phyloP scores from a whole-genome alignment of 2,797 vertebrate genomes.

The Poecilia wingei region DNA sequence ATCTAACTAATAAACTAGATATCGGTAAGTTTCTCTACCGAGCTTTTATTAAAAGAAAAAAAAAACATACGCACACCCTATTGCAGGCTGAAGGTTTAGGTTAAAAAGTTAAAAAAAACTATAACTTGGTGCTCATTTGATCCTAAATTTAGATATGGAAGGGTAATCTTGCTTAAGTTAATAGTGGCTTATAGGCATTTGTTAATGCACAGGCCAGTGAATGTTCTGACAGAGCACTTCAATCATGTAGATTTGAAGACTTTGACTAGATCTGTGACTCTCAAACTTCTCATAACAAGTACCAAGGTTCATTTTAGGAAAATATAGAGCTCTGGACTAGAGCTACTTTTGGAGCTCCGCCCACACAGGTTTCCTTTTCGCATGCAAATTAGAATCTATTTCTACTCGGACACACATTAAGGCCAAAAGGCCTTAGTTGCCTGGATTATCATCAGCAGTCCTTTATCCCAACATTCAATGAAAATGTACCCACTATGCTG shows the following conservation, averaged over 20 bases:
- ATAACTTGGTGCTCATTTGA: background rate
- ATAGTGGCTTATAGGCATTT: background rate
- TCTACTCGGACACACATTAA: background rate
- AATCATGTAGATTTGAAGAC: background rate
- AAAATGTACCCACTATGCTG: background rate
- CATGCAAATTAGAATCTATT: background rate
- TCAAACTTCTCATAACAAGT: background rate
- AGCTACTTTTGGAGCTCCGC: background rate
- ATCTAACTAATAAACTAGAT: constrained; percentile 83
- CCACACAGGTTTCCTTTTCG: background rate
- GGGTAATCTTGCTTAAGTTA: background rate
- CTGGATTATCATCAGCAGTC: background rate
- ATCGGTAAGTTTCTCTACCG: constrained; percentile 61
- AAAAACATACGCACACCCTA: background rate
- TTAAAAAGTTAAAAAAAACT: background rate
- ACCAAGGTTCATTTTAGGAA: background rate
- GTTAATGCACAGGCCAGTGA: background rate
- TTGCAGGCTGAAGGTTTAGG: background rate
- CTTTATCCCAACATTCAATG: background rate
- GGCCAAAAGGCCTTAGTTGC: background rate
- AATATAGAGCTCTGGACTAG: background rate
- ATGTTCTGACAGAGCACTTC: background rate
- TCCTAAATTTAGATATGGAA: background rate
- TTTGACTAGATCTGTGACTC: background rate
- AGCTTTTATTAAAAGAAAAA: background rate